A percentile compares a stretch with the other conserved stretches of the same genome.
Evolutionary conservation across 2,113 vertebrate genomes (phyloP).

Genomic region (Dinomys branickii): DNA sequence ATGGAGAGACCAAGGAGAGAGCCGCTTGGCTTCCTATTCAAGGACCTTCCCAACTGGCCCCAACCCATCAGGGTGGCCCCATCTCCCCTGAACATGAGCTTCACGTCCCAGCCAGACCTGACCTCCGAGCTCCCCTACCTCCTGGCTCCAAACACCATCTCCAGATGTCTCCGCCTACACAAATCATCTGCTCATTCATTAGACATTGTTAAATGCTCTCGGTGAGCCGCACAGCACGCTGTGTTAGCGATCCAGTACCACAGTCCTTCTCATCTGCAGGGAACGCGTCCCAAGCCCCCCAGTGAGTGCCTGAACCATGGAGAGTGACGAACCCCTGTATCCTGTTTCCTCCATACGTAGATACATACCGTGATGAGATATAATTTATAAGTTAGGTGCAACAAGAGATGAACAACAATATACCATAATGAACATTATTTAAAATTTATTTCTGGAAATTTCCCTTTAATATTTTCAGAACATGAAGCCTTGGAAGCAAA

Average conservation of each 20-base stretch:
- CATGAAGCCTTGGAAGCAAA: background rate
- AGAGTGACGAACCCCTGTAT: background rate
- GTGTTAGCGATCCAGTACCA: background rate
- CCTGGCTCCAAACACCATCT: background rate
- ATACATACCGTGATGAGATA: background rate
- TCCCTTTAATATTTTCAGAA: background rate
- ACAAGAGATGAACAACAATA: background rate
- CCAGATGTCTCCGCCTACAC: slow-evolving; percentile 19
- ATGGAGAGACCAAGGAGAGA: background rate
- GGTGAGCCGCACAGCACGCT: background rate
- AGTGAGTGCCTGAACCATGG: background rate
- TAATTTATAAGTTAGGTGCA: background rate
- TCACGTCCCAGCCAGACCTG: background rate
- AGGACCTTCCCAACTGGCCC: background rate
- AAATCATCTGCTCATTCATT: slow-evolving; percentile 55
- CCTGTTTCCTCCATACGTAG: background rate
- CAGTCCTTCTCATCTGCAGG: background rate
- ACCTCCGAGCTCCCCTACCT: background rate
- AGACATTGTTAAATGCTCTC: background rate
- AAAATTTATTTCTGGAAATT: slow-evolving; percentile 2
- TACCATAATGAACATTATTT: background rate
- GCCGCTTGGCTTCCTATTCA: background rate
- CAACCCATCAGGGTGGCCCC: slow-evolving; percentile 3
- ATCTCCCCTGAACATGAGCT: slow-evolving; percentile 23
- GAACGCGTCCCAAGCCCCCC: background rate